phyloP scores from a whole-genome alignment of 64 coral and sea anemone genomes.

The Orbicella faveolata region DNA sequence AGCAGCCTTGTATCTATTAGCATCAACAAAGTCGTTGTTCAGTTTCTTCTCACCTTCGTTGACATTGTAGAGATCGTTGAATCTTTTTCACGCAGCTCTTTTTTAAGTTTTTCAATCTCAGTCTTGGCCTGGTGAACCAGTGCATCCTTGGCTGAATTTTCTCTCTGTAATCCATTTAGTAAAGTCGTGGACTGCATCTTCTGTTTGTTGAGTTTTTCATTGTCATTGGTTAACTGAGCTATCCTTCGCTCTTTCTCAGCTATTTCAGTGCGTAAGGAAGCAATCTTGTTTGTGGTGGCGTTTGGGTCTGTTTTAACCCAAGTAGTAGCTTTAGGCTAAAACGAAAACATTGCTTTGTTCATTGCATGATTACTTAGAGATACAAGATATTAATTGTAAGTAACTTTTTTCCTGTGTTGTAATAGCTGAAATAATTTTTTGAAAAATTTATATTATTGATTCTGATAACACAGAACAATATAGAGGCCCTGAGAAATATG shows the following conservation, averaged over 20 bases:
- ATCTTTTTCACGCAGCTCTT: slow-evolving; percentile 79
- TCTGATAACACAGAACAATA: no score
- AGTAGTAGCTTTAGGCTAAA: slow-evolving; percentile 17
- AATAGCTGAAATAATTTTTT: no score
- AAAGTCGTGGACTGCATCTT: slow-evolving; percentile 81
- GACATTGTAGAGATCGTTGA: slow-evolving; percentile 71
- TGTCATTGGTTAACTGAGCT: slow-evolving; percentile 68
- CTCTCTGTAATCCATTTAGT: slow-evolving; percentile 79
- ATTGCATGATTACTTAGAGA: not conserved
- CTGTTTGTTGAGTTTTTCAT: slow-evolving; percentile 79
- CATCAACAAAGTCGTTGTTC: no score
- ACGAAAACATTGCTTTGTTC: not conserved
- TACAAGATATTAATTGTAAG: not conserved
- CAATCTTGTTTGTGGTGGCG: slow-evolving; percentile 67
- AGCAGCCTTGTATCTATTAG: no score
- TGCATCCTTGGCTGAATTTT: slow-evolving; percentile 89
- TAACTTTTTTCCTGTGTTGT: no score
- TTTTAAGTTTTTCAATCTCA: slow-evolving; percentile 82
- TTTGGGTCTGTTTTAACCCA: slow-evolving; percentile 70
- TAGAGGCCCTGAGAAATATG: no score
- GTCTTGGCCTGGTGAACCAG: slow-evolving; percentile 69
- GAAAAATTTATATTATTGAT: no score
- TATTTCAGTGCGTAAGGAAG: slow-evolving; percentile 74
- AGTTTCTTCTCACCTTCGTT: slow-evolving; percentile 55
- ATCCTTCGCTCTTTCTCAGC: slow-evolving; percentile 84